A percentile compares a stretch with the other conserved stretches of the same genome.
phyloP scores from a whole-genome alignment of 2,113 vertebrate genomes.

The Rhynchomys soricoides region DNA sequence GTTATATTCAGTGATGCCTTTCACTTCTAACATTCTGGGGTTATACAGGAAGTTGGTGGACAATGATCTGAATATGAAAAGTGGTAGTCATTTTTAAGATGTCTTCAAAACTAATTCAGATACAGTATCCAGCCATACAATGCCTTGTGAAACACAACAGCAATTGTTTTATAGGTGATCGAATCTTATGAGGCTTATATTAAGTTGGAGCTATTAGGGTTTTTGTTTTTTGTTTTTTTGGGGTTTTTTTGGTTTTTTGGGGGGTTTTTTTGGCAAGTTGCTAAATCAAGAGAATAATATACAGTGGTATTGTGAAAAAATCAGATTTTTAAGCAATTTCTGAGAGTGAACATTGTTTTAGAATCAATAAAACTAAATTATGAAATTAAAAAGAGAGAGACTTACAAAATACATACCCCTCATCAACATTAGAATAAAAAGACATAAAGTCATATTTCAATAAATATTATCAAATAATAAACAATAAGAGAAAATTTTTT shows the following conservation, averaged over 20 bases:
- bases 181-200: slow-evolving; percentile 40
- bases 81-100: background rate
- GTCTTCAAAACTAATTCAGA: slow-evolving; percentile 33
- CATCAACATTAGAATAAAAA: slow-evolving; percentile 36
- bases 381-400: background rate
- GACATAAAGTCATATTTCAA: slow-evolving; percentile 30
- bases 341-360: background rate
- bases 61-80: background rate
- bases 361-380: slow-evolving; percentile 38
- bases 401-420: background rate
- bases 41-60: background rate
- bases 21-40: background rate
- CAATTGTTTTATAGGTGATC: slow-evolving; percentile 29
- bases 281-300: background rate
- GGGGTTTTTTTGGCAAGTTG: background rate
- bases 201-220: background rate
- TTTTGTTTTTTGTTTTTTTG: background rate
- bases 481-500: background rate
- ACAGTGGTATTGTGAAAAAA: slow-evolving; percentile 1
- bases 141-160: background rate
- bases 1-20: background rate
- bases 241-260: too few species aligned
- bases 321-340: slow-evolving; percentile 27
- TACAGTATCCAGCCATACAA: background rate
- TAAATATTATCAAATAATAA: slow-evolving; percentile 36